A percentile compares a stretch with the other conserved stretches of the same genome.
Evolutionary conservation across 1,140 invertebrate genomes (phyloP).

Genomic region (Lasaia peninsularis): DNA sequence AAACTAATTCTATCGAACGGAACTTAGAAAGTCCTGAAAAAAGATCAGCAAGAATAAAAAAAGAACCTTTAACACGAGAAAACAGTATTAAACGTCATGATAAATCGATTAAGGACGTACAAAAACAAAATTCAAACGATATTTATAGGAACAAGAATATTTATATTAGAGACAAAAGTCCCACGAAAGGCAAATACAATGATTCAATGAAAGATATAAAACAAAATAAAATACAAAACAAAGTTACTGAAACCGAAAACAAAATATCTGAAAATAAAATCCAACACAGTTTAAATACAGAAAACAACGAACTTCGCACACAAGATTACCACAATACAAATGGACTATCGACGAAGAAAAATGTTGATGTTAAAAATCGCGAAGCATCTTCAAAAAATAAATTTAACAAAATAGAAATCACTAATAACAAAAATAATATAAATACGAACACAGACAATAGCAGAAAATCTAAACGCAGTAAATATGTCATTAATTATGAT

Average conservation of each 20-base stretch:
- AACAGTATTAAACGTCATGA: neutral
- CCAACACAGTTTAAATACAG: neutral
- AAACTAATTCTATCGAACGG: neutral
- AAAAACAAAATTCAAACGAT: neutral
- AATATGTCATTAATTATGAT: slow-evolving; percentile 70
- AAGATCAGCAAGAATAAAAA: neutral
- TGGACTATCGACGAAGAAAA: slow-evolving; percentile 12
- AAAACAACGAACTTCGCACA: neutral
- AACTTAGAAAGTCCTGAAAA: neutral
- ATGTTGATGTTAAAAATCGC: slow-evolving; percentile 10
- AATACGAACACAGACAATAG: slow-evolving; percentile 26
- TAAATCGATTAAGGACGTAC: neutral
- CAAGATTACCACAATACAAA: neutral
- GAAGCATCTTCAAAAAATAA: slow-evolving; percentile 20
- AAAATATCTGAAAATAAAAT: slow-evolving; percentile 3
- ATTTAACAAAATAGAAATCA: slow-evolving; percentile 20
- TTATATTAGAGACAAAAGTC: neutral
- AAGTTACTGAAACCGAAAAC: neutral
- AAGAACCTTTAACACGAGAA: neutral
- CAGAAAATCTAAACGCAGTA: slow-evolving; percentile 41
- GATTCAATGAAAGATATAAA: neutral
- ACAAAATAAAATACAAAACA: neutral
- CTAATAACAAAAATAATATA: slow-evolving; percentile 2
- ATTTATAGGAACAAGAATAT: neutral
- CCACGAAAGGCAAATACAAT: neutral